Base-by-base conservation (phyloP, 2,888 invertebrate species). In the Prostheceraeus crozeri region DNA sequence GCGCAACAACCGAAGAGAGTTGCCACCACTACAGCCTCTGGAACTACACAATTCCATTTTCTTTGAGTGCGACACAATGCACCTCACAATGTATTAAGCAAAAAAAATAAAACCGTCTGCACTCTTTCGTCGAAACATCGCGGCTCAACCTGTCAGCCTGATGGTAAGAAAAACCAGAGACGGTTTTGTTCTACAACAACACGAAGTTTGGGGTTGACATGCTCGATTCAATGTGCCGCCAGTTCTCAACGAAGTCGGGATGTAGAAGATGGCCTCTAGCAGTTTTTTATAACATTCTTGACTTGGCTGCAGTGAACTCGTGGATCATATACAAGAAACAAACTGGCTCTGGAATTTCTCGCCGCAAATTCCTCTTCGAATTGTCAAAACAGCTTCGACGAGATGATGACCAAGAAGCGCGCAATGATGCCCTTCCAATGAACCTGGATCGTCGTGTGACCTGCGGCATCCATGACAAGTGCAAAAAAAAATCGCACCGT, bases 211-310 rank as follows among this genome's bases (percentile, higher is more conserved):
- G 52, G 30, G 52, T 51, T 23, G 52, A 51, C 30, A 27, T 51
- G 52, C 25, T 51, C 52, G 52, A 51, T 23, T 51, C 52, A 51
- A 27, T 51, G 52, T 28, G 52, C 52, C 23, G 30, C 23, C 25
- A 21, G 25, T 14, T 51, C 25, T 27, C 52, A 51, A 51, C 52
- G 23, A 51, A 51, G 30, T 40, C 40, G 4, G 40, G n/a, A 14
- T 40, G 40, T 40, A 4, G 4, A 40, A 14, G 40, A 6, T 40
- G 40, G 40, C 14, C 4, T 21, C 19, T 40, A 40, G 40, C 4
- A 16, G 40, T 40, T 40, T 40, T n/a, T n/a, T n/a, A n/a, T n/a
- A n/a, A n/a, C n/a, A n/a, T n/a, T n/a, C n/a, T n/a, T n/a, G n/a
- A n/a, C n/a, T n/a, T n/a, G n/a, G n/a, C n/a, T n/a, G n/a, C n/a